Percentiles rank a stretch among this genome's conserved stretches.
These are phyloP conservation scores for Bubo blakistoni DNA, from an alignment of 2,113 vertebrate species.

Conservation along the genomic window DNA sequence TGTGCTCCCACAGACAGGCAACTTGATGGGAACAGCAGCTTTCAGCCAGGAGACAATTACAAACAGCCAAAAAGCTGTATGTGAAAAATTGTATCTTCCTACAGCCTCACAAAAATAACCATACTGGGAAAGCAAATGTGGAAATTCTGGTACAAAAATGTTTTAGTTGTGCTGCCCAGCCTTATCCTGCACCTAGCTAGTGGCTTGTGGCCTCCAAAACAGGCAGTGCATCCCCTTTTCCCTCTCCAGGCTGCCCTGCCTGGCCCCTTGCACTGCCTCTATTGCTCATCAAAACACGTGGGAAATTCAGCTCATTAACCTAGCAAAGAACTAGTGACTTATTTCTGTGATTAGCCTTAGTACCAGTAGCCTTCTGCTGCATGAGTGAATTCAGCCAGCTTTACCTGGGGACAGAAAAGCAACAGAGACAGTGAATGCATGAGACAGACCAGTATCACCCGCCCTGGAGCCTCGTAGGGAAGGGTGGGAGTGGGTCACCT, in stretches of 20 bases:
- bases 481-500: neutral
- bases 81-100: neutral
- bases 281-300: neutral
- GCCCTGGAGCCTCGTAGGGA: rapidly evolving
- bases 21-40: neutral
- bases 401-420: neutral
- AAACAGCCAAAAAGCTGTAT: neutral
- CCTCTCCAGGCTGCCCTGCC: neutral
- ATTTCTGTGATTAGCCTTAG: neutral
- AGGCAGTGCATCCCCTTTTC: neutral
- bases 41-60: neutral
- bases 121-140: neutral
- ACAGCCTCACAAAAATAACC: neutral
- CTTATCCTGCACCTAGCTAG: neutral
- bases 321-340: neutral
- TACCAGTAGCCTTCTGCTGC: neutral
- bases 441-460: neutral
- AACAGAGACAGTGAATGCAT: neutral
- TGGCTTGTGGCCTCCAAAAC: neutral
- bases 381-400: neutral
- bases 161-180: neutral
- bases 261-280: neutral
- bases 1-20: neutral
- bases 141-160: neutral
- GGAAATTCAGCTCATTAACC: neutral